A percentile compares a stretch with the other conserved stretches of the same genome.
Evolutionary conservation across 2,113 vertebrate genomes (phyloP).

Genomic region (Gorsachius goisagi): DNA sequence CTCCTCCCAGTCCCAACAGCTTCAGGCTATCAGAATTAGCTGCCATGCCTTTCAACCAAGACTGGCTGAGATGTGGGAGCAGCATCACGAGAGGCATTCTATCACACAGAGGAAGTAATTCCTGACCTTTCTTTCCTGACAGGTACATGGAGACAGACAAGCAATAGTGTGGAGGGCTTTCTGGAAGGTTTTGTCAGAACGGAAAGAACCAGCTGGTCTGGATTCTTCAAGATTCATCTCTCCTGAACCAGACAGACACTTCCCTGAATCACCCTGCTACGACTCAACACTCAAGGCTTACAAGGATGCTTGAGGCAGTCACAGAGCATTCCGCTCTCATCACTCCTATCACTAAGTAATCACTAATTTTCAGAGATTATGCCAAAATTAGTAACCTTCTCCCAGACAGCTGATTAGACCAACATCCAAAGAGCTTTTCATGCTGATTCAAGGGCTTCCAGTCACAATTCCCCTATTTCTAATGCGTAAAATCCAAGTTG

Average conservation of each 20-base stretch:
- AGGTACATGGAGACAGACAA: background rate
- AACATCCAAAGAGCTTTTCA: background rate
- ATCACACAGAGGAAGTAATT: fast-evolving
- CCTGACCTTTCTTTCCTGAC: fast-evolving
- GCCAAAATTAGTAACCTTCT: background rate
- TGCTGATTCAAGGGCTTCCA: background rate
- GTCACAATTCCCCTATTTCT: background rate
- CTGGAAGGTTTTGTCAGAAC: background rate
- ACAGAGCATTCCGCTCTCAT: background rate
- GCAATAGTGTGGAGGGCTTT: background rate
- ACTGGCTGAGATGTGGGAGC: background rate
- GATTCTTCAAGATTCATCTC: background rate
- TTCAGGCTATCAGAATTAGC: background rate
- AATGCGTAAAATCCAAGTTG: background rate
- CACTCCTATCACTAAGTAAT: background rate
- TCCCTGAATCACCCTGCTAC: background rate
- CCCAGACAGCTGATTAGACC: background rate
- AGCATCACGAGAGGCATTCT: background rate
- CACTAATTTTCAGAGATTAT: background rate
- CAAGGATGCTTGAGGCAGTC: background rate
- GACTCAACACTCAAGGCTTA: background rate
- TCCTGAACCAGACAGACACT: background rate
- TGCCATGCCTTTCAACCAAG: background rate
- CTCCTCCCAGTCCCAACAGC: fast-evolving
- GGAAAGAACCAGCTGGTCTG: background rate